Evolutionary conservation across 2,113 vertebrate genomes (phyloP).

Genomic region (Damaliscus lunatus): DNA sequence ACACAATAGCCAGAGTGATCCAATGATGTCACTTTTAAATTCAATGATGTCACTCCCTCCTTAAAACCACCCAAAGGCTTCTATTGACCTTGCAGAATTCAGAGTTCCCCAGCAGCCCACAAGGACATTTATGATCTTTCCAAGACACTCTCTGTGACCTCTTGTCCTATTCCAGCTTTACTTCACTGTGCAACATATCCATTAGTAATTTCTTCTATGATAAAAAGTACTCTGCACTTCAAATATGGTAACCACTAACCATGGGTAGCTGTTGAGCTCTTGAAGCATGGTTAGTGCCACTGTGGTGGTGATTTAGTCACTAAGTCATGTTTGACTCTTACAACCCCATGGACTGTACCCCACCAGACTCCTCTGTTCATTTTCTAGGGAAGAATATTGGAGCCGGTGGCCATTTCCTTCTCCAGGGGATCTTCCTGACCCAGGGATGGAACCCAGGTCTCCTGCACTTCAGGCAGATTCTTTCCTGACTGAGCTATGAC

Average conservation of each 20-base stretch:
- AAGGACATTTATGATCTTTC: neutral
- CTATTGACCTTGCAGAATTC: neutral
- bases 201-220: neutral
- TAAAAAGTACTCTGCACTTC: neutral
- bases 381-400: neutral
- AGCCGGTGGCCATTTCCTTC: neutral
- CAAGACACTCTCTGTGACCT: neutral
- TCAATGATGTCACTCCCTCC: neutral
- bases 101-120: neutral
- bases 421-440: neutral
- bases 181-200: neutral
- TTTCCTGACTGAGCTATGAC: accelerated
- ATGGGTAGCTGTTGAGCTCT: neutral
- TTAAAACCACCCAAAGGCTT: neutral
- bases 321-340: neutral
- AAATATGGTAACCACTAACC: neutral
- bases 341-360: neutral
- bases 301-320: neutral
- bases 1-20: neutral
- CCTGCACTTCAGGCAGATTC: neutral
- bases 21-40: neutral
- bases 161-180: neutral
- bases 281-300: neutral
- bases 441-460: neutral
- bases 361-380: neutral